phyloP scores from a whole-genome alignment of 2,113 vertebrate genomes.

The Gila orcuttii region DNA sequence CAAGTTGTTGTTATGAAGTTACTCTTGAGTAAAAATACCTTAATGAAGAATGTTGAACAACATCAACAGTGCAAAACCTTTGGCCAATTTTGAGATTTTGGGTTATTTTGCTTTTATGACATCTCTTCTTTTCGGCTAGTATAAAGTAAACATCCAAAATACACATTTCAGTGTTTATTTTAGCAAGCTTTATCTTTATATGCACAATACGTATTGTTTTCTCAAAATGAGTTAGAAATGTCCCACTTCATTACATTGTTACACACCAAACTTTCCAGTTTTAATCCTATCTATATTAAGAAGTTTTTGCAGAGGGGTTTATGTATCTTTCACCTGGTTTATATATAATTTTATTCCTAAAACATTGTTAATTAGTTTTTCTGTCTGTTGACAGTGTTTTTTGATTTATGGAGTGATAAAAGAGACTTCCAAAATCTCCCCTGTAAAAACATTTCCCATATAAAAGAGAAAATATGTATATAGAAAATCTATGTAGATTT shows the following conservation, averaged over 20 bases:
- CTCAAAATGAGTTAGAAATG: neutral
- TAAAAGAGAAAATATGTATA: neutral
- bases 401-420: neutral
- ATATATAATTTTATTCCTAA: neutral
- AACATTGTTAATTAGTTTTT: neutral
- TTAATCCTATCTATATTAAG: neutral
- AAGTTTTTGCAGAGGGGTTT: neutral
- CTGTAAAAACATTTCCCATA: neutral
- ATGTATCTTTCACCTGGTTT: neutral
- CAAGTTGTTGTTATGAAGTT: conserved; percentile 36
- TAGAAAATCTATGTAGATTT: too few relatives aligned
- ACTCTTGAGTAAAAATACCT: neutral
- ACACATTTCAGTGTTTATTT: neutral
- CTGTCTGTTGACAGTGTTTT: neutral
- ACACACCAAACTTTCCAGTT: neutral
- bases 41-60: neutral
- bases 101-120: neutral
- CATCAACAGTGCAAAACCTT: neutral
- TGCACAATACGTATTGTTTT: neutral
- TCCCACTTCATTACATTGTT: neutral
- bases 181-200: neutral
- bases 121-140: neutral
- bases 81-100: neutral
- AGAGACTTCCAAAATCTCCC: neutral
- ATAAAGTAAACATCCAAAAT: neutral